Conservation (phyloP, 2,888 invertebrate species). For the Stenichneumon culpator region DNA sequence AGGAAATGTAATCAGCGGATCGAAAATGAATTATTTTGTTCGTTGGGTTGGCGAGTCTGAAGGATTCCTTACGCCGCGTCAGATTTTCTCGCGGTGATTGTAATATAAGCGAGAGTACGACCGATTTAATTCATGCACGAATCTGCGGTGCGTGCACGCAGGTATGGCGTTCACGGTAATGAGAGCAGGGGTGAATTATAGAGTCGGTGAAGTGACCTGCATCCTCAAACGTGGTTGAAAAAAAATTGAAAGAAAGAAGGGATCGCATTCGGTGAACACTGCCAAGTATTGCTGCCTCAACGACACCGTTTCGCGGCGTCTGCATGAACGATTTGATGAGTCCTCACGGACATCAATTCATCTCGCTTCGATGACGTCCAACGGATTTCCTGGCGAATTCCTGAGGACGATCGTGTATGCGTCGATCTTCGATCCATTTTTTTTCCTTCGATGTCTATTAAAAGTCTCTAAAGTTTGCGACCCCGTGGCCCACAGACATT, state of each 20-base stretch:
- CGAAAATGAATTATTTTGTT: constrained; percentile 10
- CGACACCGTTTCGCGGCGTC: not conserved
- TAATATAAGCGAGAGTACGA: not conserved
- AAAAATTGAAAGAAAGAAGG: not conserved
- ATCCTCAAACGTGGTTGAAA: not conserved
- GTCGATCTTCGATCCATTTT: not conserved
- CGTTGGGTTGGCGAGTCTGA: constrained; percentile 8
- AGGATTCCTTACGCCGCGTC: not conserved
- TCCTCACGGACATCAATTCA: not conserved
- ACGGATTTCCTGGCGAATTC: not conserved
- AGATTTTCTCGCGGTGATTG: not conserved
- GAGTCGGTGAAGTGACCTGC: not conserved
- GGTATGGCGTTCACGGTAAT: not conserved
- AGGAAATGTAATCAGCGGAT: constrained; percentile 20
- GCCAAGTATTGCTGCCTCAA: not conserved
- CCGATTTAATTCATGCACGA: not conserved
- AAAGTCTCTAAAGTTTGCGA: not conserved
- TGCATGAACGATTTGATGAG: not conserved
- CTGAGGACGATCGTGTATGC: not conserved
- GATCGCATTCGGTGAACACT: not conserved
- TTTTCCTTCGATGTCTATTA: not conserved
- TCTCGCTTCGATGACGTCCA: not conserved
- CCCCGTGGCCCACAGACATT: too few relatives aligned
- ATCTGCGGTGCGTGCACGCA: not conserved
- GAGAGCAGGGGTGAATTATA: not conserved